Evolutionary conservation across 2,888 invertebrate species (phyloP), one percentile per base, ranked within the genome.

Genomic region (Hanleya hanleyi): DNA sequence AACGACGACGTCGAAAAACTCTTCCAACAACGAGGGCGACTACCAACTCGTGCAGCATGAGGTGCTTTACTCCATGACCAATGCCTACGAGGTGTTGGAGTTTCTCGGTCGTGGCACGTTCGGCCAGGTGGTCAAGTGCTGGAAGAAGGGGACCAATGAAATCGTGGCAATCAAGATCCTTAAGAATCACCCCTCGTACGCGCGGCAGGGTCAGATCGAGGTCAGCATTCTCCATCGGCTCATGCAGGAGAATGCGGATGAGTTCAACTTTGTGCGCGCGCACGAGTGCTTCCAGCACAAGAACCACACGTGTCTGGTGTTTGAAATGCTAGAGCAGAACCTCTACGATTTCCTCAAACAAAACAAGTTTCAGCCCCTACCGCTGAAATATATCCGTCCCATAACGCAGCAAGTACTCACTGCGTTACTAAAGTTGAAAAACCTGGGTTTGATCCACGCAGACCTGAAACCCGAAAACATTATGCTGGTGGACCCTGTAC

Each of bases 261-360:
- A 92, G 93, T 99, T 97, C 93, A 99, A 99, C 93, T 99, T 99
- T 93, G 99, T 99, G 86, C 96, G 99, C 81, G 99, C 99, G 65
- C 98, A 97, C 92, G 99, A 99, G 92, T 99, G 99, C 92, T 99
- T 99, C 93, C 97, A 98, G 93, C 99, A 99, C 92, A 98, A 98
- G 92, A 98, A 97, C 91, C 99, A 99, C 93, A 99, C 99, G 71
- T 99, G 99, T 92, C 94, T 99, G 92, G 99, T 99, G 90, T 99
- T 99, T 91, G 99, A 99, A 93, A 99, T 99, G 98, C 94, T 99
- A 87, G 99, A 99, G 91, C 99, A 99, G 93, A 99, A 99, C 92
- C 93, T 99, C 83, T 99, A 99, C 92, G 99, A 99, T 93, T 99
- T 99, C 92, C 94, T 99, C 83, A 99, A 99, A 91, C 98, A 98